Evolutionary conservation across 2,113 vertebrate species (phyloP).

Genomic region (Trogon melanurus): DNA sequence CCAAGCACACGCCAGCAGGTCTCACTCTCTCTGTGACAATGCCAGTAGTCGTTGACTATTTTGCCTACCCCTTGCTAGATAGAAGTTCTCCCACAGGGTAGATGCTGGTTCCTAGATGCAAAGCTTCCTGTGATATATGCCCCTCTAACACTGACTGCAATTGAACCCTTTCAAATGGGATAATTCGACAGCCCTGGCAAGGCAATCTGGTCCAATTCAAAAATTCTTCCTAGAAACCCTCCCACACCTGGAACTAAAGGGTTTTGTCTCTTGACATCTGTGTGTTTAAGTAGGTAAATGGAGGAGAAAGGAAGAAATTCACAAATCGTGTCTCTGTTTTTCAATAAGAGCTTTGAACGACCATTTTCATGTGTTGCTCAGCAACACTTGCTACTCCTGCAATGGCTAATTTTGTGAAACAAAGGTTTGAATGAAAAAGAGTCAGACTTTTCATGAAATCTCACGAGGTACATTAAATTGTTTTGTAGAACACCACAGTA

Average conservation of each 20-base stretch:
- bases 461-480: conserved; percentile 35
- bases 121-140: not conserved
- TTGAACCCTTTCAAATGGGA: not conserved
- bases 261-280: not conserved
- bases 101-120: not conserved
- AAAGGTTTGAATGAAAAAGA: conserved; percentile 3
- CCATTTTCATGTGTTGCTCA: not conserved
- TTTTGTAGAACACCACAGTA: conserved; percentile 41
- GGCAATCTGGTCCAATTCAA: not conserved
- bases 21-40: not conserved
- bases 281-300: not conserved
- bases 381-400: not conserved
- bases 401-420: not conserved
- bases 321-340: not conserved
- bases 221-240: not conserved
- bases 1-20: not conserved
- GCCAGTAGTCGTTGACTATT: not conserved
- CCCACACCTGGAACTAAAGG: too few relatives aligned
- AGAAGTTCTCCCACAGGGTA: not conserved
- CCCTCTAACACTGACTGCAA: not conserved
- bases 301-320: not conserved
- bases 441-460: conserved; percentile 31
- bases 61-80: too few relatives aligned
- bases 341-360: not conserved
- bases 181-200: not conserved